Conservation (phyloP, 2,888 invertebrate species). For the Brachyptera risi region DNA sequence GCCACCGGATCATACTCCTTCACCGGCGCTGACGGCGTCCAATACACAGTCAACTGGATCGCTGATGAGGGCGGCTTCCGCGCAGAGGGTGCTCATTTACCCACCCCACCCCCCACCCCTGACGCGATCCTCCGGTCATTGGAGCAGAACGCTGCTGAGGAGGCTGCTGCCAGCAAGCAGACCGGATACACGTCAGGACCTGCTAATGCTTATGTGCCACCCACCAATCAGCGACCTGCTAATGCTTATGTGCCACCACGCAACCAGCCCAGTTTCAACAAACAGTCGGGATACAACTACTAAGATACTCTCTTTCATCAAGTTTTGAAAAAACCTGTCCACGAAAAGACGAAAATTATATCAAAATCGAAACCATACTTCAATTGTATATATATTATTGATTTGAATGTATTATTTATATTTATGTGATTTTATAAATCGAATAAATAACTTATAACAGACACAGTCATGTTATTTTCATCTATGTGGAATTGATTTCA, state of each 20-base stretch:
- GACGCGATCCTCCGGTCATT: slow-evolving; percentile 46
- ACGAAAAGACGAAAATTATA: no score
- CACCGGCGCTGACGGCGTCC: slow-evolving; percentile 61
- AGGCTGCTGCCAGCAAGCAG: background rate
- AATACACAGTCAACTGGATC: slow-evolving; percentile 47
- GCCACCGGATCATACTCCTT: slow-evolving; percentile 74
- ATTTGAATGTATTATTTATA: no score
- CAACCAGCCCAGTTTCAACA: background rate
- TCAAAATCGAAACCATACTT: no score
- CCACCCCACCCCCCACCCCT: slow-evolving; percentile 35
- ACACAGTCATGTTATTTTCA: no score
- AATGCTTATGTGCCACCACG: no score
- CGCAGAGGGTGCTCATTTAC: slow-evolving; percentile 35
- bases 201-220: slow-evolving; percentile 16
- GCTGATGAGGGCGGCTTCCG: slow-evolving; percentile 36
- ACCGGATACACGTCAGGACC: background rate
- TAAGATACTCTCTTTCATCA: no score
- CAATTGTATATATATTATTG: no score
- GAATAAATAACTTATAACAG: no score
- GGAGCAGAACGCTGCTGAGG: slow-evolving; percentile 40
- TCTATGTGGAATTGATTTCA: no score
- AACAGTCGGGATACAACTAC: slow-evolving; percentile 1
- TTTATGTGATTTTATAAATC: no score
- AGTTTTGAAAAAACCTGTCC: no score
- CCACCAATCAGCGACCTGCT: slow-evolving; percentile 1